Conservation (phyloP, 2,888 invertebrate genomes). For the Uloborus plumipes region DNA sequence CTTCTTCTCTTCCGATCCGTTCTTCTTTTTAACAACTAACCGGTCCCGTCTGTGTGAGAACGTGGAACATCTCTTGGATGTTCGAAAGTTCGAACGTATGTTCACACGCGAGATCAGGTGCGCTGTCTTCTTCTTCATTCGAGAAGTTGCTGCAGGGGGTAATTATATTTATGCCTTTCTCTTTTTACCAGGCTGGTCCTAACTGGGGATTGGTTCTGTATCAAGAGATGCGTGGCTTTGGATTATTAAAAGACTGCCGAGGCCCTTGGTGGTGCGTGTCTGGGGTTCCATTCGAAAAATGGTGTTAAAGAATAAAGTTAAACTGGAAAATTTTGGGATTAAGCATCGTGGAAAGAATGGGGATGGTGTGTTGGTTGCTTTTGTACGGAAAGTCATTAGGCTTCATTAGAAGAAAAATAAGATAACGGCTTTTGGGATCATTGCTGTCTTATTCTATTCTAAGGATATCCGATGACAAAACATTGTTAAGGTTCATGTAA, state of each 20-base stretch:
- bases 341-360: neutral
- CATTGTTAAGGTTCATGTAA: too few relatives aligned
- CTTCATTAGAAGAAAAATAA: too few relatives aligned
- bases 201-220: neutral
- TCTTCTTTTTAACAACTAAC: constrained; percentile 21
- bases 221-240: constrained; percentile 21
- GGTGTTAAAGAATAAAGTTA: constrained; percentile 18
- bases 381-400: neutral
- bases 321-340: constrained; percentile 20
- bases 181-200: neutral
- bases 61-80: neutral
- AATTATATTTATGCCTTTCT: constrained; percentile 37
- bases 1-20: constrained; percentile 1
- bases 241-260: constrained; percentile 28
- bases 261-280: neutral
- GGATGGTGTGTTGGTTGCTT: neutral
- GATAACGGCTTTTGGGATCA: too few relatives aligned
- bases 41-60: constrained; percentile 26
- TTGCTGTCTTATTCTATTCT: too few relatives aligned
- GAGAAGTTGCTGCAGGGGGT: constrained; percentile 32
- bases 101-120: constrained; percentile 43
- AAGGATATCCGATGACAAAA: too few relatives aligned
- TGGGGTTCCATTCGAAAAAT: constrained; percentile 4
- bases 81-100: constrained; percentile 3
- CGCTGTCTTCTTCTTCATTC: neutral